Evolutionary conservation across 2,113 vertebrate genomes (phyloP).

Genomic region (Chlamydotis undulata): DNA sequence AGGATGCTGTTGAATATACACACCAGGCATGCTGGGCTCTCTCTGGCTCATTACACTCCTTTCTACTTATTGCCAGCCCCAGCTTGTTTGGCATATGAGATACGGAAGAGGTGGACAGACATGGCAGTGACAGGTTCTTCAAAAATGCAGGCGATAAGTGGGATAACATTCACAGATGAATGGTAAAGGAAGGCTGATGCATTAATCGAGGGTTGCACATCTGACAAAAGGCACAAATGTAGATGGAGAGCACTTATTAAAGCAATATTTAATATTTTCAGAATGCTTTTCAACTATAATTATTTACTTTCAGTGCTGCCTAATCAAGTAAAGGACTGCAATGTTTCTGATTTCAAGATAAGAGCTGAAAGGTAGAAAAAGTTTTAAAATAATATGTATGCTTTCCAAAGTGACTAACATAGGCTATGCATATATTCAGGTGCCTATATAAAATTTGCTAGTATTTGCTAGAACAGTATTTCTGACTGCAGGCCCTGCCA

Average conservation of each 20-base stretch:
- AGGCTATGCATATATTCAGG: not conserved
- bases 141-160: not conserved
- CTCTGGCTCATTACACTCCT: slow-evolving; percentile 8
- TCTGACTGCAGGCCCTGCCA: not conserved
- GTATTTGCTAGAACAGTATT: not conserved
- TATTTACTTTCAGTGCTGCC: slow-evolving; percentile 1
- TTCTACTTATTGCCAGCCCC: not conserved
- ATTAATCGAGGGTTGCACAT: not conserved
- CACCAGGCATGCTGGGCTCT: not conserved
- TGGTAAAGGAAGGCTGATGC: not conserved
- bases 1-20: not conserved
- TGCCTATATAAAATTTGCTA: not conserved
- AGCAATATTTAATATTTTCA: slow-evolving; percentile 4
- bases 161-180: slow-evolving; percentile 3
- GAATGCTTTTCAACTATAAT: not conserved
- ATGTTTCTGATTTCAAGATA: not conserved
- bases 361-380: not conserved
- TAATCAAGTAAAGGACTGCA: not conserved
- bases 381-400: not conserved
- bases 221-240: not conserved
- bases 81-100: not conserved
- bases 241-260: slow-evolving; percentile 18
- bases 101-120: not conserved
- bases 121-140: not conserved
- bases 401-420: not conserved